Base-by-base conservation (phyloP, 2,888 invertebrate species). In the Cheilosia scutellata region DNA sequence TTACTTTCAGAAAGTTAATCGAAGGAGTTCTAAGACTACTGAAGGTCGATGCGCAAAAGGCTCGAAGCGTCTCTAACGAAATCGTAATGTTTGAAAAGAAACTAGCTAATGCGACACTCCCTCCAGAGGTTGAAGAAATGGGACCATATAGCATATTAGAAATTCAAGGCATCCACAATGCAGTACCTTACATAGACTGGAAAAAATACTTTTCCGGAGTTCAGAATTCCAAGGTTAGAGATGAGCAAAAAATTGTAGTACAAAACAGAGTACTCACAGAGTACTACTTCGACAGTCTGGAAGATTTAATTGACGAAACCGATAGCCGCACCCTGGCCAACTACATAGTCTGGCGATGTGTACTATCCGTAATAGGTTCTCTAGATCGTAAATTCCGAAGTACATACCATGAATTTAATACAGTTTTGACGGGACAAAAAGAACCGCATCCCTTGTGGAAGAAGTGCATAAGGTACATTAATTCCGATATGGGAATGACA, bases 361-460 rank as follows among this genome's bases (percentile, higher is more conserved):
- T 84, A 2, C 76, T 72, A 0, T 57, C 70, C 6, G 57, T 84
- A 0, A 49, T 87, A 3, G 25, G 65, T 6, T 79, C 78, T 0
- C 33, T 88, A 6, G 83, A 82, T 16, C 71, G 68, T 7, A 57
- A 29, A 0, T 88, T 88, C 29, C 80, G 84, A 13, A 55, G 40
- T 11, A 76, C 82, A 4, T 51, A 20, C 9, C 63, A 86, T 6
- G 75, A 87, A 2, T 87, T 84, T 9, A 72, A 96, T 57, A 96
- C 97, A 90, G 97, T 96, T 0, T 93, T 98, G 29, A 95, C 97
- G 89, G 98, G 97, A 0, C 95, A 96, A 0, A 96, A 96, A 89
- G 96, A 96, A 1, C 94, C 95, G 0, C 95, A 96, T 90, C 97
- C 97, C 88, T 95, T 96, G 0, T 98, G 98, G 98, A 93, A 97